Evolutionary conservation across 2,797 vertebrate genomes (phyloP).

Genomic region (Dryobates pubescens): DNA sequence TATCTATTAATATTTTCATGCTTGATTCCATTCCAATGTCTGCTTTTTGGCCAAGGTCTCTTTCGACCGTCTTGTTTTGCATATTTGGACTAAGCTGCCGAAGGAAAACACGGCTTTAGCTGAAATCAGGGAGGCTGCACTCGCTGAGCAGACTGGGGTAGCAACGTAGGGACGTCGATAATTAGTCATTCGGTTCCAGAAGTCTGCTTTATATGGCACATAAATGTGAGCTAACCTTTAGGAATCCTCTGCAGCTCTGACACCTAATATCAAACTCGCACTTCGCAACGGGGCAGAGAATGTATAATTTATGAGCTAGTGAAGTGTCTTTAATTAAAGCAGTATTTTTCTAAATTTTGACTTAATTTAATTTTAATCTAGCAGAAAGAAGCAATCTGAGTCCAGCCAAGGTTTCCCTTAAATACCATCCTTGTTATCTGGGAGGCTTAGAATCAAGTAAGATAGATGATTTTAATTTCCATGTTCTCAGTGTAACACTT

Average conservation of each 20-base stretch:
- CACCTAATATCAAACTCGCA: conserved; percentile 33
- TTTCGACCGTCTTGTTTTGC: background rate
- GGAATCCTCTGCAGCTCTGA: conserved; percentile 54
- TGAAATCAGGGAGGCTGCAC: background rate
- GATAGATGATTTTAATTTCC: conserved; percentile 78
- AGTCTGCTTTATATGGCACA: conserved; percentile 6
- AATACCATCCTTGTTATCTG: conserved; percentile 57
- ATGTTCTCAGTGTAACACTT: conserved; percentile 69
- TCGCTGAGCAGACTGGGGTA: background rate
- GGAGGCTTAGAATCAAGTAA: conserved; percentile 64
- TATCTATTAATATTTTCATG: conserved; percentile 47
- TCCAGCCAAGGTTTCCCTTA: conserved; percentile 41
- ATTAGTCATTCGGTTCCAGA: conserved; percentile 16
- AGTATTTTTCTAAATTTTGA: conserved; percentile 69
- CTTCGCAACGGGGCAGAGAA: conserved; percentile 4
- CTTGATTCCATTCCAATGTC: background rate
- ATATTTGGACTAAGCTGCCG: background rate
- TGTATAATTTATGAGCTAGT: conserved; percentile 54
- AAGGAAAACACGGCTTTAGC: conserved; percentile 15
- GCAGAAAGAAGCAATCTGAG: conserved; percentile 59
- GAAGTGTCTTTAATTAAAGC: conserved; percentile 67
- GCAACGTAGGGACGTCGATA: conserved; percentile 31
- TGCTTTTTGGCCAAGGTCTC: conserved; percentile 27
- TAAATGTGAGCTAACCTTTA: conserved; percentile 47
- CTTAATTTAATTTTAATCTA: conserved; percentile 69